Evolutionary conservation across 2,113 vertebrate genomes (phyloP), one percentile per base, ranked within the genome.

Genomic region (Spilogale gracilis): DNA sequence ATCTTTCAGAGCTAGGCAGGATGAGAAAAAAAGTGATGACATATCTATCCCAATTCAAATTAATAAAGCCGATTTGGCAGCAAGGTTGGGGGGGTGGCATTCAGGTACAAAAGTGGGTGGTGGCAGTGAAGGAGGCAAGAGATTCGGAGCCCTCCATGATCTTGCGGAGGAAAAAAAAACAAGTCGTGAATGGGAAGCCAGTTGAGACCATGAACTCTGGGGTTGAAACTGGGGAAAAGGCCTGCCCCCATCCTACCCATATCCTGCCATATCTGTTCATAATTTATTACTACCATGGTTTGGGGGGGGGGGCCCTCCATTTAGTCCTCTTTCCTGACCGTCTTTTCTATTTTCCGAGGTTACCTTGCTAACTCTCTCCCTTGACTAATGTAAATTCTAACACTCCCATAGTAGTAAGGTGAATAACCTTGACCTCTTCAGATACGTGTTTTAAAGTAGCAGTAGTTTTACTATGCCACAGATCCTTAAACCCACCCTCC

Each of bases 11-110:
- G n/a, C 48, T 88, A 21, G 89, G 71, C 65, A 94, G 69, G 69
- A 43, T 80, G 78, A 94, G 65, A 86, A 91, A 96, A 96, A 60
- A 96, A 92, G 80, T 71, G 32, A 69, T 23, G 61, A 96, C 86
- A 92, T 84, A 32, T 78, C 63, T 95, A 54, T 83, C 90, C 96
- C 54, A 14, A 85, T 73, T 94, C 61, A 97, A 90, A 96, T 85
- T 67, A 93, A 97, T 95, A 95, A 81, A 95, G 76, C 84, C 2
- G 0, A 60, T 94, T 96, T 93, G 63, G 85, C 85, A 93, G 58
- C 56, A 96, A 88, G 56, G 54, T 43, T 45, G 32, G 7, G 9
- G 63, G 79, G 79, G 52, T 95, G 78, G 43, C 88, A 93, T 81
- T 52, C 83, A 78, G 71, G 78, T 89, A 86, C 78, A 96, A 95